Evolutionary conservation across 2,113 vertebrate species (phyloP), one percentile per base, ranked within the genome.

Genomic region (Megalops atlanticus): DNA sequence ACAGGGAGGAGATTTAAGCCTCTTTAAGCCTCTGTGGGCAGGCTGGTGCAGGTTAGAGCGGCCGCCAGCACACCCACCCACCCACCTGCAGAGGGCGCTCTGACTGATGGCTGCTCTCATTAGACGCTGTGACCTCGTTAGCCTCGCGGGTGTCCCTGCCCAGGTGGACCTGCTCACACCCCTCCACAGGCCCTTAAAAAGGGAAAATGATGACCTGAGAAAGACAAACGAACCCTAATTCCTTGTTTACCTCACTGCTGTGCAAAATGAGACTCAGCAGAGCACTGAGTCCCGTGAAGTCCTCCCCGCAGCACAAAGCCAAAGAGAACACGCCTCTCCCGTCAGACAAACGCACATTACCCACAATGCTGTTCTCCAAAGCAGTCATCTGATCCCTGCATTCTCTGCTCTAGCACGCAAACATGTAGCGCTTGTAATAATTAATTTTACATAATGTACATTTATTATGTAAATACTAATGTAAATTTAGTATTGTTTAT

Each of bases 1-100:
- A 74, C 73, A 31, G 39, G 40, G 49, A n/a, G 31, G 49, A 15
- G 54, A 81, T 70, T 49, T n/a, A 49, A 40, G 21, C 74, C 54
- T 58, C 31, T 47, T 49, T 76, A 69, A 45, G 24, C n/a, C 74
- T 33, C 18, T 35, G 12, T 54, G 35, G 18, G 16, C 54, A 69
- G n/a, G 14, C 24, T 38, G 54, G 36, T 10, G 1, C 36, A 36
- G 52, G 36, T 74, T n/a, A n/a, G n/a, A n/a, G n/a, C n/a, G n/a
- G n/a, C n/a, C n/a, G n/a, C n/a, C n/a, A n/a, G n/a, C n/a, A n/a
- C n/a, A n/a, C n/a, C n/a, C n/a, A n/a, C n/a, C n/a, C n/a, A n/a
- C n/a, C n/a, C n/a, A n/a, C n/a, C n/a, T n/a, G n/a, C n/a, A n/a
- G n/a, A 35, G 18, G 69, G 38, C 39, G 4, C 8, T n/a, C 31